phyloP scores from a whole-genome alignment of 2,888 invertebrate species.

The Aphodius sticticus region DNA sequence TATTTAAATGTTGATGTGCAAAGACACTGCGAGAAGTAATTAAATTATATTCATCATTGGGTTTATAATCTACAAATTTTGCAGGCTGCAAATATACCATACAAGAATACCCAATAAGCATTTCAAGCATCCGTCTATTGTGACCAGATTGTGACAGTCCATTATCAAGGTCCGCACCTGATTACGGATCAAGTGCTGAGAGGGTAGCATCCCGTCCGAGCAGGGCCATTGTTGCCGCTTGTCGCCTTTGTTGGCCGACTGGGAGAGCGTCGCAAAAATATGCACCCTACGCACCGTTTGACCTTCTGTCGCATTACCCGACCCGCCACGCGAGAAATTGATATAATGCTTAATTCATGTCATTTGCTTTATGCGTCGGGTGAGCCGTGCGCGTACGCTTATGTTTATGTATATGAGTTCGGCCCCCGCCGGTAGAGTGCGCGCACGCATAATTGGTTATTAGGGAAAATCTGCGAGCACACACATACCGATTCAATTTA shows the following conservation, averaged over 20 bases:
- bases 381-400: conserved; percentile 47
- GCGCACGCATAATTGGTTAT: conserved; percentile 51
- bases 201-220: conserved; percentile 13
- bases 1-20: too few species aligned
- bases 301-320: conserved; percentile 60
- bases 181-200: conserved; percentile 15
- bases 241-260: not conserved
- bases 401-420: conserved; percentile 56
- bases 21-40: too few species aligned
- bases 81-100: not conserved
- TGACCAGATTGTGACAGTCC: not conserved
- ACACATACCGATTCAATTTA: conserved; percentile 54
- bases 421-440: conserved; percentile 31
- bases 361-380: conserved; percentile 51
- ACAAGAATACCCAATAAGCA: not conserved
- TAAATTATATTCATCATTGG: too few species aligned
- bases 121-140: not conserved
- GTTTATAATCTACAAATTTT: not conserved
- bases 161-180: conserved; percentile 12
- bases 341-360: conserved; percentile 61
- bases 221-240: conserved; percentile 11
- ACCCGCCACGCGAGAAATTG: conserved; percentile 60
- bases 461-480: conserved; percentile 42
- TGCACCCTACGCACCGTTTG: conserved; percentile 26
- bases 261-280: conserved; percentile 19